Percentiles rank a stretch among this genome's conserved stretches.
Conservation (phyloP, 2,797 vertebrate species). For the Rhinophrynus dorsalis region DNA sequence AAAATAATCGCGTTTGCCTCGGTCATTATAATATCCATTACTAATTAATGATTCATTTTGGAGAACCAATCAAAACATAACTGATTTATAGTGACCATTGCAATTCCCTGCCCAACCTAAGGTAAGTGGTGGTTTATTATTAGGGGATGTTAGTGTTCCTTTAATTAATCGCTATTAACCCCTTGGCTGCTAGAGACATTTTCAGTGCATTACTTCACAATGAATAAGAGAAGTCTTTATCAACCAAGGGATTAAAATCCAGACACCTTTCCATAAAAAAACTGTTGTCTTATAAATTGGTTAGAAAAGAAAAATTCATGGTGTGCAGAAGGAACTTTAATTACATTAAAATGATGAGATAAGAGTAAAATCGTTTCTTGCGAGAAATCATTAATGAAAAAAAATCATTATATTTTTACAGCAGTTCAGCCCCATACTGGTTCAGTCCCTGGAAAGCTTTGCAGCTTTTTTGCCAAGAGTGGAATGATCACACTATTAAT, state of each 20-base stretch:
- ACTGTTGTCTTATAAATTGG: slow-evolving; percentile 44
- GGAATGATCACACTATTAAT: slow-evolving; percentile 50
- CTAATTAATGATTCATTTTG: no score
- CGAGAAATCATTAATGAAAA: slow-evolving; percentile 53
- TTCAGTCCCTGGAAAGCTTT: slow-evolving; percentile 49
- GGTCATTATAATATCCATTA: no score
- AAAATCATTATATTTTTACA: slow-evolving; percentile 54
- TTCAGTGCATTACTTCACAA: no score
- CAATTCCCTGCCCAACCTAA: no score
- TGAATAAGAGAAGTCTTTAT: no score
- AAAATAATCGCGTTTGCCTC: no score
- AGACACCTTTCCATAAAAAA: slow-evolving; percentile 24
- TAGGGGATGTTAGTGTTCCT: no score
- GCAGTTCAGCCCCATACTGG: slow-evolving; percentile 42
- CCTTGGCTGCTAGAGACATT: no score
- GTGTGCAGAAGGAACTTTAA: slow-evolving; percentile 34
- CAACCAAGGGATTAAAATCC: slow-evolving; percentile 6
- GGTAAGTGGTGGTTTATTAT: no score
- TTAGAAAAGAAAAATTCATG: slow-evolving; percentile 51
- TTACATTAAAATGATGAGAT: slow-evolving; percentile 46
- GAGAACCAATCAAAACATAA: no score
- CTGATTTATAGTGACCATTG: no score
- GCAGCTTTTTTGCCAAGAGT: slow-evolving; percentile 52
- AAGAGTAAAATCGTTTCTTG: slow-evolving; percentile 49
- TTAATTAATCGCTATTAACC: no score